phyloP scores from a whole-genome alignment of 2,888 invertebrate genomes.

The Clusia tigrina region DNA sequence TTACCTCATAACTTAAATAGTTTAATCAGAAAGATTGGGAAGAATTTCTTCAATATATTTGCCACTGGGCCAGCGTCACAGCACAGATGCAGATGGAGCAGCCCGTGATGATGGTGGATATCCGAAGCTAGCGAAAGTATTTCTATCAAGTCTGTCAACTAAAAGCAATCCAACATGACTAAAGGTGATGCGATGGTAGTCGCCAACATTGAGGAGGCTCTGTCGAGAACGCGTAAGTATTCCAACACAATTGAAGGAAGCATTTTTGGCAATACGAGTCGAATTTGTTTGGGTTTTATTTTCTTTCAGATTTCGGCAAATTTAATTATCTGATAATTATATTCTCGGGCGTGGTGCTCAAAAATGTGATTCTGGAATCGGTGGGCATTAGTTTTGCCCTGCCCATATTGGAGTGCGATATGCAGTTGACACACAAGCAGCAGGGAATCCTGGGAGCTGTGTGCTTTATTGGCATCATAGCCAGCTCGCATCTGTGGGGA shows the following conservation, averaged over 20 bases:
- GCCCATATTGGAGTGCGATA: conserved; percentile 66
- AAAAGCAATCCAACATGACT: too few species aligned
- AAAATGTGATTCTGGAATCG: conserved; percentile 64
- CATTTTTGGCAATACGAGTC: not conserved
- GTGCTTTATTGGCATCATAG: conserved; percentile 65
- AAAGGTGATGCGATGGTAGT: not conserved
- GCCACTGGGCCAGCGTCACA: too few species aligned
- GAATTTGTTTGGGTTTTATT: not conserved
- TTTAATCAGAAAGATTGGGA: too few species aligned
- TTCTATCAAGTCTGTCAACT: too few species aligned
- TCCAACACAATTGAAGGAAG: not conserved
- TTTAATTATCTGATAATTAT: conserved; percentile 66
- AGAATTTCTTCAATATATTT: too few species aligned
- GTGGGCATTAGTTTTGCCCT: conserved; percentile 67
- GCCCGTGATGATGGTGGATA: too few species aligned
- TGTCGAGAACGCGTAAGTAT: conserved; percentile 31
- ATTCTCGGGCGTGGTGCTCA: conserved; percentile 66
- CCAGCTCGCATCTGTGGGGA: conserved; percentile 69
- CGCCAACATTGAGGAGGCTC: conserved; percentile 33
- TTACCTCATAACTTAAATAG: too few species aligned
- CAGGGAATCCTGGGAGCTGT: conserved; percentile 63
- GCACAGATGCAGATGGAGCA: too few species aligned
- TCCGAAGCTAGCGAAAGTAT: too few species aligned
- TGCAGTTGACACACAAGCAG: conserved; percentile 60
- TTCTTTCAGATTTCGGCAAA: conserved; percentile 64